These are phyloP conservation scores for Scylla paramamosain DNA, from an alignment of 1,140 invertebrate species.

Conservation along the genomic window DNA sequence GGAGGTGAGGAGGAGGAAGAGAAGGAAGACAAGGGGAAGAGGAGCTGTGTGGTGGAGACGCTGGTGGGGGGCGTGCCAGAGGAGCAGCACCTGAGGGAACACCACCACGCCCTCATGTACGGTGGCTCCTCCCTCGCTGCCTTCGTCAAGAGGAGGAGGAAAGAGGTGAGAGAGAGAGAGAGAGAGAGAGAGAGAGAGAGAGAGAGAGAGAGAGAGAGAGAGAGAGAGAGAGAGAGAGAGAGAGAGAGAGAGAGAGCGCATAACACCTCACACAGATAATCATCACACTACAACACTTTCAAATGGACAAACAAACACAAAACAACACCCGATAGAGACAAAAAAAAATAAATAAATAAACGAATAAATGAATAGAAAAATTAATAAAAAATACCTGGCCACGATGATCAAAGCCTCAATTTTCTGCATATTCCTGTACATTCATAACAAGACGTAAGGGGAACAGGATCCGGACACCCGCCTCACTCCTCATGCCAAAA, in stretches of 20 bases:
- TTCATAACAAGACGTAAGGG: too few species aligned
- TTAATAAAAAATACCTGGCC: too few species aligned
- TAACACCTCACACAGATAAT: too few species aligned
- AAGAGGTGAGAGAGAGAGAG: conserved; percentile 9
- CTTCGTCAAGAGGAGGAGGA: conserved; percentile 37
- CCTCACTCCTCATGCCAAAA: too few species aligned
- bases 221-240: conserved; percentile 12
- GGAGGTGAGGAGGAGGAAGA: not conserved
- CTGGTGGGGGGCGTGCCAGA: not conserved
- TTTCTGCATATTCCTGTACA: too few species aligned
- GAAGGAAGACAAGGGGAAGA: not conserved
- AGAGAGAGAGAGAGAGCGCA: not conserved
- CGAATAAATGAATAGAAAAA: too few species aligned
- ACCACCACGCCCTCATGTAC: not conserved
- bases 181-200: conserved; percentile 1
- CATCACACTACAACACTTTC: too few species aligned
- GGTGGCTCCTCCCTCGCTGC: not conserved
- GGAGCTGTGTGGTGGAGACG: not conserved
- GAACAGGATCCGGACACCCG: too few species aligned
- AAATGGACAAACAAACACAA: too few species aligned
- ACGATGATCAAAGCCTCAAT: too few species aligned
- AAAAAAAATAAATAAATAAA: too few species aligned
- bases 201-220: not conserved
- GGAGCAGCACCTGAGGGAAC: not conserved
- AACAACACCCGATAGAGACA: too few species aligned